These are phyloP conservation scores for Netta rufina DNA, from an alignment of 2,797 vertebrate species.

Conservation along the genomic window DNA sequence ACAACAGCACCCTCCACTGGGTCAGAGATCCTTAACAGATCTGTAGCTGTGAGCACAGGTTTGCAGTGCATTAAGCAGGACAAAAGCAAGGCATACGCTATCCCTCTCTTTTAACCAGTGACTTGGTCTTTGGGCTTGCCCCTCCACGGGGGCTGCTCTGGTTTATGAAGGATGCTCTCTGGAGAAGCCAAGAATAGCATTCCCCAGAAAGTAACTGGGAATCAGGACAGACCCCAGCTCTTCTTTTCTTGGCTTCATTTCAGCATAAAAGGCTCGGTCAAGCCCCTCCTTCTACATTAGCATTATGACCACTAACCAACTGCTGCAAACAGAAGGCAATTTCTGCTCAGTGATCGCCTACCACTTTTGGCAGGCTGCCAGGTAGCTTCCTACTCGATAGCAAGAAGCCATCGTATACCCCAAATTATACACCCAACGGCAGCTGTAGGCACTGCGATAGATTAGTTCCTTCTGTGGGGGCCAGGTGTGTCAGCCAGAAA, in stretches of 20 bases:
- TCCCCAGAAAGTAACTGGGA: neutral
- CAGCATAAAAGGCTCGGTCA: neutral
- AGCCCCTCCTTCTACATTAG: neutral
- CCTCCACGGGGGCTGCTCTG: neutral
- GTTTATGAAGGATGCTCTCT: neutral
- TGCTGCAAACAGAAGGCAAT: neutral
- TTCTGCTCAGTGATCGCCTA: neutral
- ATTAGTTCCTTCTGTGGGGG: neutral
- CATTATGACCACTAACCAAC: neutral
- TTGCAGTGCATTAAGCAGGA: neutral
- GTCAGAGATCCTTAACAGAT: neutral
- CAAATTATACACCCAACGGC: neutral
- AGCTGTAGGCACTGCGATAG: neutral
- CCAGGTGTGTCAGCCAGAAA: neutral
- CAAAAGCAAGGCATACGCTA: neutral
- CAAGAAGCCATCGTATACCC: neutral
- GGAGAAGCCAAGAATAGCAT: neutral
- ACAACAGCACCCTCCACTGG: constrained; percentile 8
- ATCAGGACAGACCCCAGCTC: neutral
- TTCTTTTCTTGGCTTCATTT: neutral
- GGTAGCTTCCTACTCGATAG: neutral
- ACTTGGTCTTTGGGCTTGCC: neutral
- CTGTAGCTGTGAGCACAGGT: neutral
- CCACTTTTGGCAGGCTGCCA: neutral
- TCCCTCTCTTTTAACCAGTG: neutral